Base-by-base conservation (phyloP, 2,888 invertebrate genomes). In the Hydraecia micacea region DNA sequence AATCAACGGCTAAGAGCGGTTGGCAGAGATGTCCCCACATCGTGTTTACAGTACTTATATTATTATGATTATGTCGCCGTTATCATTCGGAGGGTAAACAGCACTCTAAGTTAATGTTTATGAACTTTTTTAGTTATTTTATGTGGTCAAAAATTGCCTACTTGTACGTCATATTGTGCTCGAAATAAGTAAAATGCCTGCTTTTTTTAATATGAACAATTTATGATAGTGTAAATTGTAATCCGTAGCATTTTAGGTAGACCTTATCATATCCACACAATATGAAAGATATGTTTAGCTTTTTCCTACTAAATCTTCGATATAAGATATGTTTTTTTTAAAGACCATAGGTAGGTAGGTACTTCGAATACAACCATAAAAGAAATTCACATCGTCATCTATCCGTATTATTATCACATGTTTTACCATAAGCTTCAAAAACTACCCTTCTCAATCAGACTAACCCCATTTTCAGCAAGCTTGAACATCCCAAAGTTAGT, bases 1-100 rank as follows among this genome's bases (percentile, higher is more conserved):
- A 85, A 85, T 83, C 83, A 85, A 80, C 74, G 46, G 79, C 75
- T 62, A 68, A 83, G 77, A 86, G 86, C 86, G 82, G 82, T 85
- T 76, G 76, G 73, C 82, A 79, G 79, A 73, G 81, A 85, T 86
- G 83, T 85, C 86, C 74, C 76, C 80, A 77, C 72, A 66, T 36
- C 55, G 32, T 70, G 71, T 75, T 67, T 69, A 86, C 73, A 79
- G 42, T 75, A n/a, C n/a, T n/a, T n/a, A 58, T 69, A 63, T 75
- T 84, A 73, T 83, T 81, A 77, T 76, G 75, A 73, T 79, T 71
- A 69, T 74, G 71, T 73, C 58, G 62, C 83, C 70, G 62, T 85
- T 80, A 83, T 77, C 72, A 62, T 68, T 39, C 28, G 62, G 42
- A 6, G 82, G 75, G 83, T 83, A 79, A 46, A 67, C 73, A 79